A percentile compares a stretch with the other conserved stretches of the same genome.
phyloP scores from a whole-genome alignment of 2,113 vertebrate species.

The Psammodynastes pulverulentus region DNA sequence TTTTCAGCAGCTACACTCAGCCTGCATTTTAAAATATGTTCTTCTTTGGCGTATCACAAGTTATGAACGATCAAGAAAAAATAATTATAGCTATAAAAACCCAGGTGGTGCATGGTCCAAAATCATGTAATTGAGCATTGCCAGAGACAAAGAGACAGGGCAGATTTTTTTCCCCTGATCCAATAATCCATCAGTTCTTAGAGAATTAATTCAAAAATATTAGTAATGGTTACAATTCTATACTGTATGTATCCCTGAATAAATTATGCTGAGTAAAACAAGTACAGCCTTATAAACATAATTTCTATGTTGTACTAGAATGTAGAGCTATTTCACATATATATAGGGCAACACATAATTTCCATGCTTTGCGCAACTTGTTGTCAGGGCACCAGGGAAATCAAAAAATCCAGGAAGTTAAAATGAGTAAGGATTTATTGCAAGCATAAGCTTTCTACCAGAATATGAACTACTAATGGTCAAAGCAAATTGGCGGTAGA shows the following conservation, averaged over 20 bases:
- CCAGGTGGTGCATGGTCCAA: not conserved
- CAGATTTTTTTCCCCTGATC: not conserved
- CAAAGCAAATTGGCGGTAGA: not conserved
- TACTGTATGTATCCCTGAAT: not conserved
- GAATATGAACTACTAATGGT: not conserved
- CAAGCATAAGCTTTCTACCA: not conserved
- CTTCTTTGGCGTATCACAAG: not conserved
- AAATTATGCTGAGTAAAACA: not conserved
- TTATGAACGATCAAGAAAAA: not conserved
- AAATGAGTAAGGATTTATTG: not conserved
- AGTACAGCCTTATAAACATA: not conserved
- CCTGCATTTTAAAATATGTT: not conserved
- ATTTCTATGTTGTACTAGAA: not conserved
- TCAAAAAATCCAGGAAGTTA: not conserved
- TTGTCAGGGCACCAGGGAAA: not conserved
- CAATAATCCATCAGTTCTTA: not conserved
- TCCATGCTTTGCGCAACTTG: not conserved
- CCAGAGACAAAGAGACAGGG: not conserved
- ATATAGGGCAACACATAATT: not conserved
- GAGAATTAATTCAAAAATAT: not conserved
- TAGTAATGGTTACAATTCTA: not conserved
- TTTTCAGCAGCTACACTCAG: not conserved
- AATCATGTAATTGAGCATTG: not conserved
- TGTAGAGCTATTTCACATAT: not conserved
- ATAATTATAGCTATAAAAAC: not conserved